Evolutionary conservation across 2,888 invertebrate species (phyloP), one percentile per base, ranked within the genome.

Genomic region (Holacanthella duospinosa): DNA sequence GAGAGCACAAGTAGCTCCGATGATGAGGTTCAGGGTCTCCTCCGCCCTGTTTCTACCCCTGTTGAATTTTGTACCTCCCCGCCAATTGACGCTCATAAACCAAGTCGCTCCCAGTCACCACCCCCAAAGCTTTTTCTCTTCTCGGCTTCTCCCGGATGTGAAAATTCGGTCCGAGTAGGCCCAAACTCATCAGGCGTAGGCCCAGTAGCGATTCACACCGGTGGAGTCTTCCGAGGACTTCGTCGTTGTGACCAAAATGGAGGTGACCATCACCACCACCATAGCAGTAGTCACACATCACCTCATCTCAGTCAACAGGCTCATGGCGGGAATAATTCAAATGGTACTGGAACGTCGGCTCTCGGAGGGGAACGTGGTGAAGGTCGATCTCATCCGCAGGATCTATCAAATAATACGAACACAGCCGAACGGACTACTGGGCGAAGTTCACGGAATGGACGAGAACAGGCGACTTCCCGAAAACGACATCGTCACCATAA

Each of bases 61-160:
- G 89, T 93, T 74, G 85, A 90, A 79, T 92, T 93, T 81, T 85
- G 92, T 76, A 89, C 92, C 75, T 90, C 91, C 74, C 93, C 93
- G 73, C 93, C 93, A 69, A 81, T 88, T 77, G 90, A 90, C 80
- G 90, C 89, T 77, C 85, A 90, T 77, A 89, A 89, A 80, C 89
- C 90, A 74, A 78, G 76, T 65, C 76, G 80, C 73, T 79, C 80
- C 65, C 75, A 79, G 70, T 79, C 80, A 64, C 80, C 79, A 68
- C 80, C 79, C 67, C 79, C 79, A 61, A 80, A 79, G 74, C 77
- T 80, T 72, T 80, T 80, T 72, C 77, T 77, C 71, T 74, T 73
- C 59, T 72, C 71, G 58, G 67, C 67, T 28, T 59, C 69, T 57
- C 48, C 63, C 55, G 55, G 48, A 43, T 29, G 4, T 29, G 55